phyloP scores from a whole-genome alignment of 2,888 invertebrate genomes.

The Hymenopus coronatus region DNA sequence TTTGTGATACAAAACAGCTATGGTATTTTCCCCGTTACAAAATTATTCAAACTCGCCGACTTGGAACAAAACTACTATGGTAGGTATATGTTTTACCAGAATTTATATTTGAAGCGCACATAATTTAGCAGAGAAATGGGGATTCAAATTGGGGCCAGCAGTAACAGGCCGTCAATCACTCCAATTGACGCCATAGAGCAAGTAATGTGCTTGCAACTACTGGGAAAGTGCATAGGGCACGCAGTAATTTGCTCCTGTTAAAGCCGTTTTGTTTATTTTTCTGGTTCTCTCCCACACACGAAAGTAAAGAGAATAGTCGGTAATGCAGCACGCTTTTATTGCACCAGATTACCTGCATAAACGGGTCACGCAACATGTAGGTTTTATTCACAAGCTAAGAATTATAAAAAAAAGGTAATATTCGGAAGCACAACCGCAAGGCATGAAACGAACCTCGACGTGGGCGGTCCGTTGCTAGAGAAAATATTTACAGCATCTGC shows the following conservation, averaged over 20 bases:
- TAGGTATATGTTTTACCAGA: too few relatives aligned
- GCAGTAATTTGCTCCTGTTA: not conserved
- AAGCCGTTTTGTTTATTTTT: too few relatives aligned
- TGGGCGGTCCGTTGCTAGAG: not conserved
- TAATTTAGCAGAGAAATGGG: too few relatives aligned
- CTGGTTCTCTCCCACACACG: too few relatives aligned
- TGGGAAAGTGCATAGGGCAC: not conserved
- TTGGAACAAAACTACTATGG: too few relatives aligned
- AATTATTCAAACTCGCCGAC: too few relatives aligned
- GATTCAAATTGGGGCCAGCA: not conserved
- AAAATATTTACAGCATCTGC: not conserved
- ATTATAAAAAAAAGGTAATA: not conserved
- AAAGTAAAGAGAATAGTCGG: too few relatives aligned
- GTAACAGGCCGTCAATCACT: not conserved
- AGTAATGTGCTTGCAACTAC: not conserved
- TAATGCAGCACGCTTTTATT: not conserved
- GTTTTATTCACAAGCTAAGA: not conserved
- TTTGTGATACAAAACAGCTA: too few relatives aligned
- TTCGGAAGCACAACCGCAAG: not conserved
- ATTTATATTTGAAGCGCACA: too few relatives aligned
- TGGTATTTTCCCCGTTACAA: too few relatives aligned
- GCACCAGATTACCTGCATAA: not conserved
- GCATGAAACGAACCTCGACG: too few relatives aligned
- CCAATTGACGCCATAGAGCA: not conserved
- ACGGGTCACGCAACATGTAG: not conserved